A percentile compares a stretch with the other conserved stretches of the same genome.
Conservation (phyloP, 2,797 vertebrate species). For the Poeciliopsis paucimaculata region DNA sequence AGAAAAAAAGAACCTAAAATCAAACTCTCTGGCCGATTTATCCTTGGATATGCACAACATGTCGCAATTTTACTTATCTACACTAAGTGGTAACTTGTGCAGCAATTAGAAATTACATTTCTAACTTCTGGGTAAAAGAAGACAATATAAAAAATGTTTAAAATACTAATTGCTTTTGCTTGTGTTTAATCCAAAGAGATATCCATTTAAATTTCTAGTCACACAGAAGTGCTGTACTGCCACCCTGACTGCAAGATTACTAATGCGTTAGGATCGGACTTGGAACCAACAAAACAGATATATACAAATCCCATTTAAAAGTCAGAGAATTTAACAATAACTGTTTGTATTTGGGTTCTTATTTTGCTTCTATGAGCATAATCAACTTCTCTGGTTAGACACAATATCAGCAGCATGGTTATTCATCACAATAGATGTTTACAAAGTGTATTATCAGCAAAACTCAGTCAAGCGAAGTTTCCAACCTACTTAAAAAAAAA, state of each 20-base stretch:
- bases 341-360: neutral
- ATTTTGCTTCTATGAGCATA: neutral
- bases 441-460: neutral
- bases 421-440: neutral
- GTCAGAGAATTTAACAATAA: neutral
- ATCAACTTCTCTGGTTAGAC: neutral
- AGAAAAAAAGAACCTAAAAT: neutral
- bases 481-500: neutral
- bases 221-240: neutral
- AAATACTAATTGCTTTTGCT: neutral
- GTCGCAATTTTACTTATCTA: neutral
- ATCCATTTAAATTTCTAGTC: neutral
- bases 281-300: neutral
- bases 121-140: neutral
- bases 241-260: neutral
- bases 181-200: neutral
- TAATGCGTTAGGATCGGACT: constrained; percentile 9
- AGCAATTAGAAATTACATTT: neutral
- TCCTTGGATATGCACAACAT: neutral
- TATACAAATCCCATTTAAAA: neutral
- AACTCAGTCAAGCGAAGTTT: neutral
- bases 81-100: neutral
- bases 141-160: neutral
- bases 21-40: neutral
- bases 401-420: neutral